Evolutionary conservation across 37 sponge, comb jelly and placozoan genomes (phyloP).

Genomic region (Beroe ovata): DNA sequence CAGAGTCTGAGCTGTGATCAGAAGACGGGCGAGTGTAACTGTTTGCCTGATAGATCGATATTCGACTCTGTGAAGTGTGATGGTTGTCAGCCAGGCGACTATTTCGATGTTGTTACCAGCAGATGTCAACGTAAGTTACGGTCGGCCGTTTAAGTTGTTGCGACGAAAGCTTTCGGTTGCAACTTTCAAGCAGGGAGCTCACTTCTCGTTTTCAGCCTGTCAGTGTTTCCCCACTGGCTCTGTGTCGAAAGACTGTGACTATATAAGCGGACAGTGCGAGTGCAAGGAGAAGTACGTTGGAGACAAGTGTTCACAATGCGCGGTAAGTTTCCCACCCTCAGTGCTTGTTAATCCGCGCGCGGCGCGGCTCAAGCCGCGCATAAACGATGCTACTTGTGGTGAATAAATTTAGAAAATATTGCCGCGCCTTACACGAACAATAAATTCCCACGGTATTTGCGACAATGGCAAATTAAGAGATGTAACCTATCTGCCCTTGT

Average conservation of each 20-base stretch:
- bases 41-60: constrained; percentile 42
- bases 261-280: constrained; percentile 17
- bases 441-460: no score
- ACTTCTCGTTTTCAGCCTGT: constrained; percentile 25
- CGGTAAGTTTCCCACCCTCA: constrained; percentile 16
- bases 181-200: no score
- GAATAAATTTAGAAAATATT: no score
- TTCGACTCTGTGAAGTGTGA: constrained; percentile 51
- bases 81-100: constrained; percentile 48
- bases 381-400: no score
- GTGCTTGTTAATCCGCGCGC: no score
- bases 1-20: constrained; percentile 39
- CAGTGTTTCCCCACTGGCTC: constrained; percentile 13
- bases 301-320: constrained; percentile 27
- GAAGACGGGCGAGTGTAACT: constrained; percentile 60
- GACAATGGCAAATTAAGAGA: no score
- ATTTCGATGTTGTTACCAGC: constrained; percentile 38
- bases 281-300: constrained; percentile 31
- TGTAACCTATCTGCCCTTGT: no score
- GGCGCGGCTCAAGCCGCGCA: no score
- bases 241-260: constrained; percentile 35
- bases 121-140: constrained; percentile 54
- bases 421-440: no score
- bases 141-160: no score
- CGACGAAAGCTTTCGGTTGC: no score